These are phyloP conservation scores for Trissolcus basalis DNA, from an alignment of 1,140 invertebrate species.

Conservation along the genomic window DNA sequence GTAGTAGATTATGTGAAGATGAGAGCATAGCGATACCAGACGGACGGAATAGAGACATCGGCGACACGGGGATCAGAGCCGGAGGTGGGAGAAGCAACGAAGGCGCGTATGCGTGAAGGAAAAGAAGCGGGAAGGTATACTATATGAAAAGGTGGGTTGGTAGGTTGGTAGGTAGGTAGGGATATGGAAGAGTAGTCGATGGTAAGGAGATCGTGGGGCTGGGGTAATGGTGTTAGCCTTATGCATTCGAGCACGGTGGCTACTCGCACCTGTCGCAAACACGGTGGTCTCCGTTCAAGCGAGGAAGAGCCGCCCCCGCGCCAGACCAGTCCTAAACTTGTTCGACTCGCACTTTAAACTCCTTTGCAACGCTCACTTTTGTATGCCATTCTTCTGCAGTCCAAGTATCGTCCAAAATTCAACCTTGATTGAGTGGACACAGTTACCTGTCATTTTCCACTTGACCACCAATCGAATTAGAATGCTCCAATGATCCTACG, in stretches of 20 bases:
- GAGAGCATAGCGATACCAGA: constrained; percentile 46
- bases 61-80: constrained; percentile 40
- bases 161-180: constrained; percentile 42
- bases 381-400: constrained; percentile 17
- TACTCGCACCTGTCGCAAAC: constrained; percentile 73
- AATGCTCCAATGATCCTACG: constrained; percentile 5
- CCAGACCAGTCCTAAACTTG: constrained; percentile 60
- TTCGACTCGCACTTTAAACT: constrained; percentile 59
- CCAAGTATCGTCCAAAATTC: constrained; percentile 16
- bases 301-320: constrained; percentile 68
- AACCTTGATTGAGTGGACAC: constrained; percentile 19
- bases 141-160: constrained; percentile 33
- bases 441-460: constrained; percentile 22
- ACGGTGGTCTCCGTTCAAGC: constrained; percentile 70
- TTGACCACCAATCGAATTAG: constrained; percentile 21
- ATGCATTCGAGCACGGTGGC: constrained; percentile 70
- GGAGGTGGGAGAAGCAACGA: constrained; percentile 39
- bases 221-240: constrained; percentile 67
- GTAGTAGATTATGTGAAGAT: constrained; percentile 50
- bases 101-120: constrained; percentile 44
- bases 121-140: constrained; percentile 31
- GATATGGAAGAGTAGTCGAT: constrained; percentile 52
- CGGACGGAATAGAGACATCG: constrained; percentile 62
- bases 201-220: constrained; percentile 40
- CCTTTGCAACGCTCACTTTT: constrained; percentile 56